Evolutionary conservation across 2,888 invertebrate genomes (phyloP).

Genomic region (Dryococelus australis): DNA sequence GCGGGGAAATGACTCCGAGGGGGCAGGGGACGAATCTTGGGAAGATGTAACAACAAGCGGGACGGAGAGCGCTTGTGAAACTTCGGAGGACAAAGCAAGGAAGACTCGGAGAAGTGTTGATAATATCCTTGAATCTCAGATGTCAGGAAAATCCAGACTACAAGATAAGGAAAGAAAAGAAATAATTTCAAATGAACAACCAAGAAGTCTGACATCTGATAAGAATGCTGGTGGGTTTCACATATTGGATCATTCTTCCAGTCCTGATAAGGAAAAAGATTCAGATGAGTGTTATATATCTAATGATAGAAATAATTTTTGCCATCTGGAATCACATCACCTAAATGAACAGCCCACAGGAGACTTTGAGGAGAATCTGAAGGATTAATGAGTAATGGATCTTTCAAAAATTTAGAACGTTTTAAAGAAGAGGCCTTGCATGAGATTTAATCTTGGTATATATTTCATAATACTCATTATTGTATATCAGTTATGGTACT

Average conservation of each 20-base stretch:
- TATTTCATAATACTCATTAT: not conserved
- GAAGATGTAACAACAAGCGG: constrained; percentile 42
- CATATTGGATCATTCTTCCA: not conserved
- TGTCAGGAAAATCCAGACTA: not conserved
- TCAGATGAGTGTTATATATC: not conserved
- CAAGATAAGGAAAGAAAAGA: not conserved
- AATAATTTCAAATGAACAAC: not conserved
- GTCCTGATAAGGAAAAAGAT: not conserved
- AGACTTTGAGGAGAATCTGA: not conserved
- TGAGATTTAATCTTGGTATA: not conserved
- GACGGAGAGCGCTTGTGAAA: constrained; percentile 35
- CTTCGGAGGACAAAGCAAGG: not conserved
- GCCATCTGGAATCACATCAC: not conserved
- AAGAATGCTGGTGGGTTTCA: not conserved
- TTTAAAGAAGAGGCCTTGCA: not conserved
- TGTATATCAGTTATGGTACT: not conserved
- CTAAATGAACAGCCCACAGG: not conserved
- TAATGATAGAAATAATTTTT: not conserved
- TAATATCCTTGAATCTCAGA: not conserved
- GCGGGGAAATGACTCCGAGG: constrained; percentile 30
- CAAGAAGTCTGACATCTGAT: not conserved
- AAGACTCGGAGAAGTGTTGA: not conserved
- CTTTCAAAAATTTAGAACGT: not conserved
- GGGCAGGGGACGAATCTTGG: constrained; percentile 41
- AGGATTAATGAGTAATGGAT: not conserved